A percentile compares a stretch with the other conserved stretches of the same genome.
These are phyloP conservation scores for Turritopsis dohrnii DNA, from an alignment of 30 jellyfish, hydroid and myxozoan species.

Conservation along the genomic window DNA sequence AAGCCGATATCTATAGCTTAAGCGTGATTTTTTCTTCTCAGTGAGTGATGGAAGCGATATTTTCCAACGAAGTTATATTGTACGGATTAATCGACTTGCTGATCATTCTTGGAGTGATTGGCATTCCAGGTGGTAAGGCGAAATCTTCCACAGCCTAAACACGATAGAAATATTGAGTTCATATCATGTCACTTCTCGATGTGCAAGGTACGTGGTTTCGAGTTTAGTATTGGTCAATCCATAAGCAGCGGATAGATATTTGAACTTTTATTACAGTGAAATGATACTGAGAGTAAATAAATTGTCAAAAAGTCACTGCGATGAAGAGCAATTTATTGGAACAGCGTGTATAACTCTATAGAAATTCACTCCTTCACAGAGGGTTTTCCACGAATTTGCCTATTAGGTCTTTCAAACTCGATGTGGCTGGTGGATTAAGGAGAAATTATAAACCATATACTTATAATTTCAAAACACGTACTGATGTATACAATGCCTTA, in stretches of 20 bases:
- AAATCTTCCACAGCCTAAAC: constrained; percentile 47
- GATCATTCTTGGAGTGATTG: constrained; percentile 54
- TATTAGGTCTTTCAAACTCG: not conserved
- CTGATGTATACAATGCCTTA: constrained; percentile 56
- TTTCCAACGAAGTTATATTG: constrained; percentile 24
- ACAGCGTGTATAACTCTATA: too few species aligned
- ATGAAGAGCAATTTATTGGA: too few species aligned
- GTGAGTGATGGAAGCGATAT: not conserved
- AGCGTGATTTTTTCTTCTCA: not conserved
- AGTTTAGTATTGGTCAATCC: too few species aligned
- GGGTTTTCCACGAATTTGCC: not conserved
- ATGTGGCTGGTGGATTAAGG: not conserved
- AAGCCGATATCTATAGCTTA: not conserved
- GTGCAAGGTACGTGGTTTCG: too few species aligned
- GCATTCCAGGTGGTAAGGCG: constrained; percentile 58
- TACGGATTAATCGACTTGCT: constrained; percentile 44
- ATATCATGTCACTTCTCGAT: not conserved
- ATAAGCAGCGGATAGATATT: too few species aligned
- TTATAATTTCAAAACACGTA: not conserved
- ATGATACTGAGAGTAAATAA: too few species aligned
- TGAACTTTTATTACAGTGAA: too few species aligned
- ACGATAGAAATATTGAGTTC: not conserved
- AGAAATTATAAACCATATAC: not conserved
- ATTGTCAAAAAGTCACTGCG: too few species aligned
- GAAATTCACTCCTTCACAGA: too few species aligned